phyloP scores from a whole-genome alignment of 2,888 invertebrate genomes.

The Byasa hedistus region DNA sequence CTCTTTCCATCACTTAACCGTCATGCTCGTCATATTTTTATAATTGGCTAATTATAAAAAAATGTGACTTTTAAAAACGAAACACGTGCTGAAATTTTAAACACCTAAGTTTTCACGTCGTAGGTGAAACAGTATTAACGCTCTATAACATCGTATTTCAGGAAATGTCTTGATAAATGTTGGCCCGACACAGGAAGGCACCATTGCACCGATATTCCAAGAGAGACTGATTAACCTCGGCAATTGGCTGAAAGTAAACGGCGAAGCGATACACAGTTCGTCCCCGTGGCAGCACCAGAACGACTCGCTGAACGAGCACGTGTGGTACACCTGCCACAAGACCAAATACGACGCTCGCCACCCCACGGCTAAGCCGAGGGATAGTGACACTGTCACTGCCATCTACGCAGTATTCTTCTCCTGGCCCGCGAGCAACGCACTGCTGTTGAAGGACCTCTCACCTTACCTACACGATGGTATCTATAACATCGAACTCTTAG shows the following conservation, averaged over 20 bases:
- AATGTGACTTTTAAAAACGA: neutral
- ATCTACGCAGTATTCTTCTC: slow-evolving; percentile 85
- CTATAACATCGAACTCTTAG: slow-evolving; percentile 52
- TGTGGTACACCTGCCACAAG: slow-evolving; percentile 85
- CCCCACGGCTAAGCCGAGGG: slow-evolving; percentile 45
- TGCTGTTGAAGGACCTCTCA: slow-evolving; percentile 55
- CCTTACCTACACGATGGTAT: slow-evolving; percentile 46
- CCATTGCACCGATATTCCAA: slow-evolving; percentile 91
- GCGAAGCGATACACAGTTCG: slow-evolving; percentile 90
- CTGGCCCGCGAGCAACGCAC: slow-evolving; percentile 83
- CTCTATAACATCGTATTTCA: slow-evolving; percentile 43
- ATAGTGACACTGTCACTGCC: slow-evolving; percentile 43
- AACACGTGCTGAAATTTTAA: neutral
- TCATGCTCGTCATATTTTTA: too few relatives aligned
- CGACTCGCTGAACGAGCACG: slow-evolving; percentile 83
- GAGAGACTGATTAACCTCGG: slow-evolving; percentile 90
- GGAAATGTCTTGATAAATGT: slow-evolving; percentile 91
- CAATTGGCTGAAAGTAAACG: slow-evolving; percentile 89
- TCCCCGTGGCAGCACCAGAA: slow-evolving; percentile 91
- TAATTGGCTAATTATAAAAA: too few relatives aligned
- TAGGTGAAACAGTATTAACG: neutral
- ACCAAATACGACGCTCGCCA: slow-evolving; percentile 43
- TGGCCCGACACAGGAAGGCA: slow-evolving; percentile 94
- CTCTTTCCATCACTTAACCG: too few relatives aligned
- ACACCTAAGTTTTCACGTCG: neutral